Evolutionary conservation across 2,888 invertebrate genomes (phyloP), one percentile per base, ranked within the genome.

Genomic region (Pachymerium ferrugineum): DNA sequence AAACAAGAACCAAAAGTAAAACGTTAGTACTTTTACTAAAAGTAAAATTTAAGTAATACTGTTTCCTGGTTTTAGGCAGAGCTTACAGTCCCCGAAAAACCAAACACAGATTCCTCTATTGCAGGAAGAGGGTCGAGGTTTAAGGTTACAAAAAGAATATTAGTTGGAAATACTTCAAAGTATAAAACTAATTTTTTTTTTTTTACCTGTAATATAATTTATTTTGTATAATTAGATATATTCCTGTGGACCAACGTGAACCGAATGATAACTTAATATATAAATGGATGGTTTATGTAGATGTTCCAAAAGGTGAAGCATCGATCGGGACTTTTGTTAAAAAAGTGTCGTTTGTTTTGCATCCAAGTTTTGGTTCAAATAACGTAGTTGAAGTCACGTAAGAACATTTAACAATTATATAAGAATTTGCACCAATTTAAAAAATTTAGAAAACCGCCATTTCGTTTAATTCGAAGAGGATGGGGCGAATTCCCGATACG

Each of bases 401-500:
- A 85, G 87, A 85, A 25, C 10, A 62, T 33, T 70, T 33, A 12
- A 3, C 5, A 19, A 10, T 70, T 8, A 31, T 70, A 25, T 35
- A 22, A 19, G 10, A 16, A 19, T 35, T 19, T 73, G 6, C 12
- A 19, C 35, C n/a, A 19, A 10, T 22, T 12, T 4, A 0, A 22
- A 1, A 76, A 73, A 82, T 83, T 30, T 82, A 91, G 90, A 74
- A 85, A 88, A 35, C 86, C 90, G 0, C 95, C 94, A 0, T 95
- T 91, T 85, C 92, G 93, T 83, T 82, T 95, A 74, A 88, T 90
- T 0, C 86, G 93, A 38, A 87, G 92, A 75, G 95, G 95, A 19
- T 95, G 95, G 95, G 95, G 95, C 12, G 94, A 95, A 84, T 95
- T 95, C 84, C 92, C 92, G 0, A 86, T 94, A 4, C 84, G 90